A percentile compares a stretch with the other conserved stretches of the same genome.
Conservation (phyloP, 2,797 vertebrate genomes). For the Capromys pilorides region DNA sequence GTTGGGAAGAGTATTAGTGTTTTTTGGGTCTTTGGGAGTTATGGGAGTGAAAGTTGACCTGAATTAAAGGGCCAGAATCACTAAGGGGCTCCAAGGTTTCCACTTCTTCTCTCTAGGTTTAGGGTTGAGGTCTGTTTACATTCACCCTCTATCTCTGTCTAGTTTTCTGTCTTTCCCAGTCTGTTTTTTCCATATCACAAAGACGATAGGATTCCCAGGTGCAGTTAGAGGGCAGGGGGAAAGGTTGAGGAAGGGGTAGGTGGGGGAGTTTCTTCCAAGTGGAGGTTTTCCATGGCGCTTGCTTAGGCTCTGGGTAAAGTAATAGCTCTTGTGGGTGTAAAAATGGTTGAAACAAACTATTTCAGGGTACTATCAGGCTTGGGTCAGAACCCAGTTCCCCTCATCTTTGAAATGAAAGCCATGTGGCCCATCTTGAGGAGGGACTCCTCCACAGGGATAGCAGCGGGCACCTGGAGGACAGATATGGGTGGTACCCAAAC, state of each 20-base stretch:
- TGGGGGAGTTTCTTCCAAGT: constrained; percentile 10
- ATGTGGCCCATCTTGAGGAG: neutral
- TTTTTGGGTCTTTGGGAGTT: neutral
- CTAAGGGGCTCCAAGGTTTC: neutral
- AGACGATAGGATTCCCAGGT: constrained; percentile 18
- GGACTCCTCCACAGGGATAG: neutral
- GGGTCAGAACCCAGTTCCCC: constrained; percentile 22
- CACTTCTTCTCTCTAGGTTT: constrained; percentile 16
- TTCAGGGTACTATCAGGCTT: constrained; percentile 30
- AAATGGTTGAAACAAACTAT: constrained; percentile 18
- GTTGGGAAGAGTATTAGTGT: neutral
- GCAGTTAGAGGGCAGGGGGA: constrained; percentile 48
- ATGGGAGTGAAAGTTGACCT: constrained; percentile 11
- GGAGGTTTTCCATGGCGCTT: constrained; percentile 47
- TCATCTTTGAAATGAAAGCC: constrained; percentile 29
- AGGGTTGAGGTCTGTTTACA: constrained; percentile 56
- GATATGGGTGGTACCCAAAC: constrained; percentile 58
- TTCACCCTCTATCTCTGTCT: neutral
- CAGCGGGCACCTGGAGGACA: constrained; percentile 56
- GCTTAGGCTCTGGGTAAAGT: neutral
- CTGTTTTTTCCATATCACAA: constrained; percentile 53
- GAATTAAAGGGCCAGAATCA: constrained; percentile 40
- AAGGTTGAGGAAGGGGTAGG: constrained; percentile 44
- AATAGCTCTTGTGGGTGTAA: constrained; percentile 17
- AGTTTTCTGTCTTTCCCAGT: neutral